A percentile compares a stretch with the other conserved stretches of the same genome.
Evolutionary conservation across 2,888 invertebrate species (phyloP).

Genomic region (Kryphioiulus occultus): DNA sequence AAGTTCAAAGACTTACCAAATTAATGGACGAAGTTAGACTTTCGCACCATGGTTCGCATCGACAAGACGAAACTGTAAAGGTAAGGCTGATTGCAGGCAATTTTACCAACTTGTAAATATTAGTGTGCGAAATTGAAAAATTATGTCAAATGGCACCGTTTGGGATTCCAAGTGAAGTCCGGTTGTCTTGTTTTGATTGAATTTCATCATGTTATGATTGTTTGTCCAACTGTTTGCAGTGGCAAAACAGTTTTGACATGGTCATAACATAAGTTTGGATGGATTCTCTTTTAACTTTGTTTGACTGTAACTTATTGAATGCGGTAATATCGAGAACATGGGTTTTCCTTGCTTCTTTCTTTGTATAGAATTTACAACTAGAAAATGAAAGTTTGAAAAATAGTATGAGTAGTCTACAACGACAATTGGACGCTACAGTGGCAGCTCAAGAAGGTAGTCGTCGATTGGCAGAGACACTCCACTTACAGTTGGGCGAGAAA

Average conservation of each 20-base stretch:
- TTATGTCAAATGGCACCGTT: no score
- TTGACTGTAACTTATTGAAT: no score
- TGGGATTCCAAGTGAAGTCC: no score
- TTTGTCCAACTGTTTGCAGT: no score
- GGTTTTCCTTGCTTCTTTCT: background rate
- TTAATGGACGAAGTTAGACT: conserved; percentile 53
- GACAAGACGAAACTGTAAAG: conserved; percentile 57
- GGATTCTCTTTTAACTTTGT: no score
- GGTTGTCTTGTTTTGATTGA: no score
- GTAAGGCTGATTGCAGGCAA: conserved; percentile 48
- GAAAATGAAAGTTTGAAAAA: conserved; percentile 72
- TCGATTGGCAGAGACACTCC: conserved; percentile 80
- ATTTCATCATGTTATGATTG: no score
- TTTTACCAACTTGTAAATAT: no score
- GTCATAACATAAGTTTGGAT: no score
- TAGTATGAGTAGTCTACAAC: conserved; percentile 76
- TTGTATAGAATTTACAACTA: conserved; percentile 67
- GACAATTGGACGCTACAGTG: conserved; percentile 79
- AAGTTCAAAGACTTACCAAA: conserved; percentile 70
- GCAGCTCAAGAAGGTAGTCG: conserved; percentile 83
- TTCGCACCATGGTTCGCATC: conserved; percentile 54
- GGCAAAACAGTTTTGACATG: no score
- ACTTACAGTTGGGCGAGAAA: conserved; percentile 81
- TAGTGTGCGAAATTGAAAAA: no score
- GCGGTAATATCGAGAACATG: no score